Base-by-base conservation (phyloP, 2,113 vertebrate species). In the Ciconia stormi region DNA sequence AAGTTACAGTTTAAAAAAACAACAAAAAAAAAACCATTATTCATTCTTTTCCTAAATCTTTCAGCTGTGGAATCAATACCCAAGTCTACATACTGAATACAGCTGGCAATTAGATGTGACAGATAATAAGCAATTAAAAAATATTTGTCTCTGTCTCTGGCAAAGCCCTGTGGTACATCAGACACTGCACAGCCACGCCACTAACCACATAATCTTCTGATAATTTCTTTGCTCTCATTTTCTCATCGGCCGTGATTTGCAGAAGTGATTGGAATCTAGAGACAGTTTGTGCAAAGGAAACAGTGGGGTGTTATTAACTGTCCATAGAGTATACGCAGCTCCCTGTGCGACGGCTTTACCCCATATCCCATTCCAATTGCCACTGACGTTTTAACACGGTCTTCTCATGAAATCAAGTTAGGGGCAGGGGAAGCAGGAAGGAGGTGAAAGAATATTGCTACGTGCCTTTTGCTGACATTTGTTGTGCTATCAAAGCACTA, bases 11-110 rank as follows among this genome's bases (percentile, higher is more conserved):
- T 50, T 6, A 19, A 34, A 53, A 55, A 59, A 14, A 16, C n/a
- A n/a, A n/a, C n/a, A 61, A 38, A 55, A 42, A 49, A 13, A 29
- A 38, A 38, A 9, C 38, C 42, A 82, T 86, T 74, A 86, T 82
- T 86, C 65, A 65, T 69, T 89, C 80, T 91, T 70, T 61, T 74
- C 40, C 40, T 91, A 55, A 85, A 56, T 56, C 66, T 62, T 86
- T 93, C 93, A 93, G 91, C 87, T 93, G 84, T 66, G 66, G 90
- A 91, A 91, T 82, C 76, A 74, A 89, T 79, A 79, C 61, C 29
- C 87, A 17, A 78, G 76, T 36, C 78, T 44, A 66, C 59, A 59
- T 9, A 44, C 53, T 74, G 66, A 50, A 59, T 95, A 85, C 84
- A 91, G 88, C 88, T 95, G 91, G 74, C 61, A 93, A 82, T 23